A percentile compares a stretch with the other conserved stretches of the same genome.
Evolutionary conservation across 2,797 vertebrate genomes (phyloP).

Genomic region (Nannoperca australis): DNA sequence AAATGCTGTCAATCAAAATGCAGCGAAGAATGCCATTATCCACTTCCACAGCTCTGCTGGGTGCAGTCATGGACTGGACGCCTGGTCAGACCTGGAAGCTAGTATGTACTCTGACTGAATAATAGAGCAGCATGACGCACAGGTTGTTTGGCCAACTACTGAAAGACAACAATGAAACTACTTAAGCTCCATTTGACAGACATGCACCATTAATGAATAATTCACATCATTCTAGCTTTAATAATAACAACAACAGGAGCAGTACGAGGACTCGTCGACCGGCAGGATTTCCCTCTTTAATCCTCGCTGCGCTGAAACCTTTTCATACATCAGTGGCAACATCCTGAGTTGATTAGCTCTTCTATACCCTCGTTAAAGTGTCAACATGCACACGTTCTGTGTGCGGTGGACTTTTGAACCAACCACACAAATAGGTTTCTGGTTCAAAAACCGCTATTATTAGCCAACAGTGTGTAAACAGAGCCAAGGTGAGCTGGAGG

Average conservation of each 20-base stretch:
- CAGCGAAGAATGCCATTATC: slow-evolving; percentile 6
- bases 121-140: slow-evolving; percentile 14
- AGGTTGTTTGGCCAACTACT: neutral
- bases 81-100: slow-evolving; percentile 1
- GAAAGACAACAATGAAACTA: slow-evolving; percentile 28
- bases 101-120: neutral
- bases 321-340: slow-evolving; percentile 9
- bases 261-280: slow-evolving; percentile 4
- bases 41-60: slow-evolving; percentile 4
- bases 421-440: neutral
- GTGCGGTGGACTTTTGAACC: neutral
- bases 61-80: slow-evolving; percentile 4
- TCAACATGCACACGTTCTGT: neutral
- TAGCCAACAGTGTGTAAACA: slow-evolving; percentile 9
- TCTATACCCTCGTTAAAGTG: slow-evolving; percentile 5
- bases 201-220: slow-evolving; percentile 31
- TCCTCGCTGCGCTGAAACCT: neutral
- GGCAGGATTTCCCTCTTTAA: slow-evolving; percentile 24
- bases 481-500: slow-evolving; percentile 1
- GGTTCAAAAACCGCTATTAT: slow-evolving; percentile 13
- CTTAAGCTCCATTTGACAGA: slow-evolving; percentile 32
- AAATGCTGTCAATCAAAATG: slow-evolving; percentile 35
- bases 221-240: slow-evolving; percentile 31
- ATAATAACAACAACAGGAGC: slow-evolving; percentile 25
- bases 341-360: slow-evolving; percentile 18